Percentiles rank a stretch among this genome's conserved stretches.
phyloP scores from a whole-genome alignment of 2,797 vertebrate species.

The Corythornis leucogaster region DNA sequence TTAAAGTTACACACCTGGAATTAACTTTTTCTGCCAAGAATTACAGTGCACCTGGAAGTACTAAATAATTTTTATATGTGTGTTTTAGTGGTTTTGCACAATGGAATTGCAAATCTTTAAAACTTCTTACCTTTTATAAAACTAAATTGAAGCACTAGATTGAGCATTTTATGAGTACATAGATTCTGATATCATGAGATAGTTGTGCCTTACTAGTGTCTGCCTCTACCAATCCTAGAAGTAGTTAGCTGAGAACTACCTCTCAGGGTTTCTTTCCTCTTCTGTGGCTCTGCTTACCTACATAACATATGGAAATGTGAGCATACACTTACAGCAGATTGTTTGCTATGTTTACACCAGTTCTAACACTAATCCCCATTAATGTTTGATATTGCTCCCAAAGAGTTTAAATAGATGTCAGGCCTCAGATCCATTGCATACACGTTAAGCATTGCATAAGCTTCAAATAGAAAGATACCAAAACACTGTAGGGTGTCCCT shows the following conservation, averaged over 20 bases:
- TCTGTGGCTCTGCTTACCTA: constrained; percentile 75
- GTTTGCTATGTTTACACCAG: constrained; percentile 81
- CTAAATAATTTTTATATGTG: constrained; percentile 79
- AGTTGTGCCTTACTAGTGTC: constrained; percentile 16
- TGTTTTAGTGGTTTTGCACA: constrained; percentile 67
- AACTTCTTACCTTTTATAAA: constrained; percentile 48
- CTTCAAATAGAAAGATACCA: constrained; percentile 5
- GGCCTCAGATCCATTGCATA: constrained; percentile 72
- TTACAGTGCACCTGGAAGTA: constrained; percentile 78
- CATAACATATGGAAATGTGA: constrained; percentile 81
- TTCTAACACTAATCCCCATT: constrained; percentile 83
- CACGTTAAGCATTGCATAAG: constrained; percentile 24
- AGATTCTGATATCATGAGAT: constrained; percentile 5
- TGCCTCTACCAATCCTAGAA: constrained; percentile 33
- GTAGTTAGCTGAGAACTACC: constrained; percentile 50
- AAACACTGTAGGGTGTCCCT: not conserved
- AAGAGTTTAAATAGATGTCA: constrained; percentile 78
- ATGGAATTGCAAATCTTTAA: constrained; percentile 57
- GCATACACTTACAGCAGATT: constrained; percentile 71
- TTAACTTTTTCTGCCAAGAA: constrained; percentile 78
- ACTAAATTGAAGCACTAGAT: constrained; percentile 24
- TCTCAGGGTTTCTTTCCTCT: constrained; percentile 55
- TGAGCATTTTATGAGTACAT: not conserved
- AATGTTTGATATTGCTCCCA: constrained; percentile 83
- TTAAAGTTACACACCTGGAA: constrained; percentile 79